These are phyloP conservation scores for Sisyra terminalis DNA, from an alignment of 2,888 invertebrate species.

Conservation along the genomic window DNA sequence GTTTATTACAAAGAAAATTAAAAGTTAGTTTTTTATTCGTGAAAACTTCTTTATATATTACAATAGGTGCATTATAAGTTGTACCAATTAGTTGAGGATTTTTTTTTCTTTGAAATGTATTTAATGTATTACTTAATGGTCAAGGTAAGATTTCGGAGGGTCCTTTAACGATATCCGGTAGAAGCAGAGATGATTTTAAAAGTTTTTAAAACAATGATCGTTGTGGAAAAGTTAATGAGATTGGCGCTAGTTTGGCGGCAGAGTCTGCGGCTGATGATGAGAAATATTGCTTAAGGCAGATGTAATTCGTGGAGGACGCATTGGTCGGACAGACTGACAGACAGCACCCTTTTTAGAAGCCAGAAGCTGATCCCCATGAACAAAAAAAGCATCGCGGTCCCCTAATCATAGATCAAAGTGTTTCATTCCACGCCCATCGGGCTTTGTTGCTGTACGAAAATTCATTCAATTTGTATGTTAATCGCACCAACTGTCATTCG, in stretches of 20 bases:
- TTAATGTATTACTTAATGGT: no score
- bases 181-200: no score
- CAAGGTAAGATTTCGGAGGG: no score
- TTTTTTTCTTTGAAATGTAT: no score
- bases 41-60: no score
- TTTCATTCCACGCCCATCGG: not conserved
- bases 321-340: not conserved
- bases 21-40: no score
- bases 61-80: no score
- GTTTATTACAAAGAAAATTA: no score
- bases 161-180: no score
- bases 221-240: conserved; percentile 1
- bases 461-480: conserved; percentile 6
- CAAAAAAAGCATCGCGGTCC: not conserved
- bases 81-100: no score
- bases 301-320: not conserved
- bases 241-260: conserved; percentile 1
- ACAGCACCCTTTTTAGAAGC: conserved; percentile 1
- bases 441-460: not conserved
- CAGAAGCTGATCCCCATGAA: not conserved
- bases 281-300: not conserved
- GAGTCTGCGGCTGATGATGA: not conserved
- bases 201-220: not conserved
- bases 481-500: conserved; percentile 2
- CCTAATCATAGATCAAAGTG: conserved; percentile 4